Evolutionary conservation across 2,797 vertebrate genomes (phyloP), one percentile per base, ranked within the genome.

Genomic region (Crax fasciolata): DNA sequence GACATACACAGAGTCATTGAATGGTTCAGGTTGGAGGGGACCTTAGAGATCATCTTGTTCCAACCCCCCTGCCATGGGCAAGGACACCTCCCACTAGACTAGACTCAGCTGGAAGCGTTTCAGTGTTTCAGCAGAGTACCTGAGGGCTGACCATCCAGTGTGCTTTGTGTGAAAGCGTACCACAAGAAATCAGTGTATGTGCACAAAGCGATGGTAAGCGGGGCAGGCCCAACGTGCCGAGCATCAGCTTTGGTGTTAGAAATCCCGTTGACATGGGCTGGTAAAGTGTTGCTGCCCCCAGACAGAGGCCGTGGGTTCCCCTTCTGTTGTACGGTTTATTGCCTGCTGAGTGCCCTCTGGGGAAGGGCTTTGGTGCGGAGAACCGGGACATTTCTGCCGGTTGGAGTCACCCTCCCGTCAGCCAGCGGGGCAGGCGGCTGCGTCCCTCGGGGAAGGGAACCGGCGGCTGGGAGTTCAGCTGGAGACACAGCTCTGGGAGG

Each of bases 111-210:
- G 35, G 30, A 8, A 12, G 54, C 59, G 72, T 25, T 25, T 15
- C 3, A 0, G 1, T 28, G 0, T 63, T 82, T 76, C 28, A 44
- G 25, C 48, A 17, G 55, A 16, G 13, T 12, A 3, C 4, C 30
- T 28, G 16, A 73, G 65, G 55, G 11, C 67, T 84, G 49, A 35
- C 30, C 18, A 0, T 39, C 27, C 55, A 15, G 62, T 54, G 3
- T 2, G 11, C 54, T 77, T 63, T 17, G 13, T 38, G 25, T 85
- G 75, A 38, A 55, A 62, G 35, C 30, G 4, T 10, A 6, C 32
- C 28, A 32, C 27, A 61, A 15, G n/a, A 38, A 59, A 57, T 71
- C 35, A 2, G 0, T 13, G 7, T 48, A 1, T 41, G 3, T 55
- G 5, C 10, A 21, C 15, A 49, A 23, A 84, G 27, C 19, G 32